Evolutionary conservation across 2,888 invertebrate species (phyloP).

Genomic region (Notodonta dromedarius): DNA sequence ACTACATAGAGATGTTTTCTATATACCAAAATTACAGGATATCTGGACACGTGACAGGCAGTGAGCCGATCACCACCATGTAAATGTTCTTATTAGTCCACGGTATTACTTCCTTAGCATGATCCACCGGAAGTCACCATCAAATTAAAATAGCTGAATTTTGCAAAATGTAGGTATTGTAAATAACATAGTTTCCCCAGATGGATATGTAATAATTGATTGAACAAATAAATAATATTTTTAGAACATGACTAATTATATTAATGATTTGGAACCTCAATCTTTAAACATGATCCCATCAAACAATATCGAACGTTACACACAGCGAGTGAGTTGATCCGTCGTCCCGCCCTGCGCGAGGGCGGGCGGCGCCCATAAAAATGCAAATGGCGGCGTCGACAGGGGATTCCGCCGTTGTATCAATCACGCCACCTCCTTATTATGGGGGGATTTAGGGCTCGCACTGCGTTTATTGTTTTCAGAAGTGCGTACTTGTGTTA

Average conservation of each 20-base stretch:
- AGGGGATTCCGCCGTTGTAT: constrained; percentile 76
- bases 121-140: too few species aligned
- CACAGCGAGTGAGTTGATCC: neutral
- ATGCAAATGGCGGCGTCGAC: constrained; percentile 86
- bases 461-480: constrained; percentile 67
- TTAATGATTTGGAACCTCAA: neutral
- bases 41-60: too few species aligned
- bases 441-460: constrained; percentile 67
- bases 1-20: too few species aligned
- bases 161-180: too few species aligned
- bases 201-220: too few species aligned
- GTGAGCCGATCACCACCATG: too few species aligned
- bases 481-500: constrained; percentile 16
- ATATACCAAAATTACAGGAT: too few species aligned
- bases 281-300: neutral
- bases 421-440: constrained; percentile 75
- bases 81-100: too few species aligned
- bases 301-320: constrained; percentile 6
- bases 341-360: constrained; percentile 39
- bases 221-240: too few species aligned
- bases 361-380: constrained; percentile 71
- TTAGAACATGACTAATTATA: too few species aligned
- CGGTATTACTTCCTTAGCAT: too few species aligned
- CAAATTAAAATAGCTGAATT: neutral
- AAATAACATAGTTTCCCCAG: too few species aligned